Percentiles rank a stretch among this genome's conserved stretches.
Evolutionary conservation across 2,113 vertebrate genomes (phyloP).

Genomic region (Acrocephalus arundinaceus): DNA sequence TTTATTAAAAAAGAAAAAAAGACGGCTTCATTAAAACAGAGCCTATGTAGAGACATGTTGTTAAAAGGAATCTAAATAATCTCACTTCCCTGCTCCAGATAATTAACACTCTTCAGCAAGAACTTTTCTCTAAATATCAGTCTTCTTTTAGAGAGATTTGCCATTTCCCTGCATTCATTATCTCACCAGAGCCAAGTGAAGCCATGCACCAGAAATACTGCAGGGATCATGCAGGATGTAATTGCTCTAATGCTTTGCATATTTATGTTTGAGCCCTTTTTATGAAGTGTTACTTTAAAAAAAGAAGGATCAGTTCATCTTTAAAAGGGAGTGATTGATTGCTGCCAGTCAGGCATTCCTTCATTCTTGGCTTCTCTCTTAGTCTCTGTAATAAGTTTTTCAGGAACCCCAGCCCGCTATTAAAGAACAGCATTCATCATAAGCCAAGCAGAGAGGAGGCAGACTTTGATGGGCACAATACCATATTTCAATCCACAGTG

Average conservation of each 20-base stretch:
- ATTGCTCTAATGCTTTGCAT: slow-evolving; percentile 69
- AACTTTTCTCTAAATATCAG: slow-evolving; percentile 70
- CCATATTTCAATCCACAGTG: slow-evolving; percentile 87
- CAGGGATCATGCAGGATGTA: slow-evolving; percentile 55
- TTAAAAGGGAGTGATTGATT: slow-evolving; percentile 88
- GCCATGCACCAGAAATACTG: slow-evolving; percentile 43
- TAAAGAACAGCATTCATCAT: slow-evolving; percentile 91
- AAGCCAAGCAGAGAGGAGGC: slow-evolving; percentile 87
- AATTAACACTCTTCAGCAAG: slow-evolving; percentile 68
- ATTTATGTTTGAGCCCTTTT: slow-evolving; percentile 74
- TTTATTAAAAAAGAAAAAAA: background rate
- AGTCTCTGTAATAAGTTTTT: slow-evolving; percentile 86
- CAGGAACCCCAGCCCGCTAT: slow-evolving; percentile 84
- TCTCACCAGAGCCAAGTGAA: slow-evolving; percentile 52
- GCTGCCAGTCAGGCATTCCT: slow-evolving; percentile 89
- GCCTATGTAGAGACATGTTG: slow-evolving; percentile 5
- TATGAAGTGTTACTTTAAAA: slow-evolving; percentile 77
- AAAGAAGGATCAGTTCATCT: slow-evolving; percentile 76
- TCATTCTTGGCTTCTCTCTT: slow-evolving; percentile 82
- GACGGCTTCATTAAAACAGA: background rate
- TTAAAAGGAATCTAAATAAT: slow-evolving; percentile 62
- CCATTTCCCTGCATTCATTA: slow-evolving; percentile 70
- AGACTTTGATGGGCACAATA: slow-evolving; percentile 84
- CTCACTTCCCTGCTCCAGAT: slow-evolving; percentile 59
- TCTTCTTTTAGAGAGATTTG: slow-evolving; percentile 64